Percentiles rank a stretch among this genome's conserved stretches.
Conservation (phyloP, 2,888 invertebrate species). For the Polyploca ridens region DNA sequence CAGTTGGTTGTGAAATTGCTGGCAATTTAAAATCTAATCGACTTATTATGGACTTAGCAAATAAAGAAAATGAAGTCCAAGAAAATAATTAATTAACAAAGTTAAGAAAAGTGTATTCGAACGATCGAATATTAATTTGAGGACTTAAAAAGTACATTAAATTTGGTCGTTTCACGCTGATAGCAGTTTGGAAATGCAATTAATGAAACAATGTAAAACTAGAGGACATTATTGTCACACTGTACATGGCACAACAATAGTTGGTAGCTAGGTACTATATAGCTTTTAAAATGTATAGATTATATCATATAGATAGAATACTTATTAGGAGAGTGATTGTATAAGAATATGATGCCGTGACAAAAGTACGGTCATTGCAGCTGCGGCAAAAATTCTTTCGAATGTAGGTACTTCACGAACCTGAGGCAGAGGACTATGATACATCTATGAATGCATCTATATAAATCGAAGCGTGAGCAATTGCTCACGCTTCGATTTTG, state of each 20-base stretch:
- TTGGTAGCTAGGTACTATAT: background rate
- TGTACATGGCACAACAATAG: slow-evolving; percentile 16
- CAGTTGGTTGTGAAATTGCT: slow-evolving; percentile 7
- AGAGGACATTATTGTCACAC: slow-evolving; percentile 26
- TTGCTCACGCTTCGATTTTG: too few species aligned
- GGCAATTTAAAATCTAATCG: slow-evolving; percentile 20
- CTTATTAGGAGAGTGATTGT: too few species aligned
- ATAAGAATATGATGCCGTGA: too few species aligned
- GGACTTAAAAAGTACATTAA: slow-evolving; percentile 31
- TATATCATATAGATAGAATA: too few species aligned
- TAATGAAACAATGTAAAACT: slow-evolving; percentile 34
- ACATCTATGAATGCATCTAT: too few species aligned
- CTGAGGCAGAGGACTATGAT: too few species aligned
- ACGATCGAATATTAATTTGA: slow-evolving; percentile 28
- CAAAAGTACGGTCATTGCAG: too few species aligned
- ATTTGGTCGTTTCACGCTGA: slow-evolving; percentile 31
- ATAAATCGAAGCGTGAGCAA: too few species aligned
- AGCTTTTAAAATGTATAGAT: too few species aligned
- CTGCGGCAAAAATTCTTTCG: too few species aligned
- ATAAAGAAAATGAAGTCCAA: slow-evolving; percentile 8
- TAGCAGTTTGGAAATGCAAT: slow-evolving; percentile 35
- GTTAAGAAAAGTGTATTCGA: slow-evolving; percentile 18
- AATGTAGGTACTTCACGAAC: too few species aligned
- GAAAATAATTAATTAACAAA: slow-evolving; percentile 22
- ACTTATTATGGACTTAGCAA: background rate